Conservation (phyloP, 1,140 invertebrate species). For the Aphaenogaster rudis region DNA sequence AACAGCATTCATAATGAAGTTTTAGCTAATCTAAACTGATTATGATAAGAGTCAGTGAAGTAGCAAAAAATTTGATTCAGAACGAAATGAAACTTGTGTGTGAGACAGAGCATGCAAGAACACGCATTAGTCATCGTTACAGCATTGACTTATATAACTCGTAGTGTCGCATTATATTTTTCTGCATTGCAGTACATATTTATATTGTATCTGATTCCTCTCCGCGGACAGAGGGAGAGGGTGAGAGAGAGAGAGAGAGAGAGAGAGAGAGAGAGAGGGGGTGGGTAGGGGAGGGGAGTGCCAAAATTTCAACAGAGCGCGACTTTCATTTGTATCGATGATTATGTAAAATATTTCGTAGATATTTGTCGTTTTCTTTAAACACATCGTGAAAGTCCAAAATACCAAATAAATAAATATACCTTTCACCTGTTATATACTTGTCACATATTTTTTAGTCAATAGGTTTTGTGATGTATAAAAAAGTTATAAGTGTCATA, state of each 20-base stretch:
- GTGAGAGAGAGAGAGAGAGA: background rate
- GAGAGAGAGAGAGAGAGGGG: background rate
- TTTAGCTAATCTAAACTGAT: background rate
- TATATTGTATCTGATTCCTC: conserved; percentile 50
- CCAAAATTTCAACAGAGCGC: conserved; percentile 36
- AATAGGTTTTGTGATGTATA: too few species aligned
- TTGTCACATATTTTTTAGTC: background rate
- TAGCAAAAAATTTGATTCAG: background rate
- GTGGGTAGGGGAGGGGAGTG: background rate
- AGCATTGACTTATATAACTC: conserved; percentile 41
- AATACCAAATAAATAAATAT: background rate
- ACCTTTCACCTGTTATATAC: background rate
- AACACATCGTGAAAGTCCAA: background rate
- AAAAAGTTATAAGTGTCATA: too few species aligned
- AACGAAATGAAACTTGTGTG: background rate
- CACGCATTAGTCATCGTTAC: conserved; percentile 2
- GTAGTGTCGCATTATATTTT: conserved; percentile 66
- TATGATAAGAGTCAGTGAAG: background rate
- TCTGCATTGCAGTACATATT: conserved; percentile 65
- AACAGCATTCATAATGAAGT: background rate
- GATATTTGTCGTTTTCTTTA: conserved; percentile 1
- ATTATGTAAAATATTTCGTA: conserved; percentile 18
- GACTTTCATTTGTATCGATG: background rate
- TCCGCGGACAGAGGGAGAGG: background rate
- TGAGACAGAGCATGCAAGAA: conserved; percentile 8